Percentiles rank a stretch among this genome's conserved stretches.
Evolutionary conservation across 1,140 invertebrate genomes (phyloP).

Genomic region (Dendrolimus punctatus): DNA sequence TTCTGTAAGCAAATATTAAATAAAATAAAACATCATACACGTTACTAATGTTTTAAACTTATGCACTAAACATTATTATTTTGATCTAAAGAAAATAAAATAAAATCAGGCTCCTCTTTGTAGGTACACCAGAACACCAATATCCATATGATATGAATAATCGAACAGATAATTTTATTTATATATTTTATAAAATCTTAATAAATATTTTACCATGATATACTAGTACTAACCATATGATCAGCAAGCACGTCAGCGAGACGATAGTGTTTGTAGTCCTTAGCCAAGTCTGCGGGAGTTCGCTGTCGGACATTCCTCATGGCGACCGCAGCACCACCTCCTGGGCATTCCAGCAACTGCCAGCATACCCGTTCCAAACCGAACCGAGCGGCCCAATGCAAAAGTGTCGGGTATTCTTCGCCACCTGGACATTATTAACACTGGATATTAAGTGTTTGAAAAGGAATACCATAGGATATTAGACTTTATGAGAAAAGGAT

Average conservation of each 20-base stretch:
- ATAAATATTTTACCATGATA: background rate
- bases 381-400: slow-evolving; percentile 91
- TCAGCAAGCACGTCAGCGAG: slow-evolving; percentile 82
- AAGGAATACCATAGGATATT: too few species aligned
- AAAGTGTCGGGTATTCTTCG: slow-evolving; percentile 88
- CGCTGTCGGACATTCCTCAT: slow-evolving; percentile 83
- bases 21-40: too few species aligned
- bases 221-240: slow-evolving; percentile 77
- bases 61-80: too few species aligned
- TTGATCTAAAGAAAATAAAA: too few species aligned
- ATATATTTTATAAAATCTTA: too few species aligned
- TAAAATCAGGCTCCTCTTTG: too few species aligned
- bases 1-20: slow-evolving; percentile 60
- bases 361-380: slow-evolving; percentile 87
- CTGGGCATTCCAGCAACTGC: slow-evolving; percentile 87
- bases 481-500: too few species aligned
- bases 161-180: too few species aligned
- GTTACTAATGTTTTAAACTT: too few species aligned
- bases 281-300: slow-evolving; percentile 85
- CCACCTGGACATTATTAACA: slow-evolving; percentile 66
- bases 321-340: slow-evolving; percentile 84
- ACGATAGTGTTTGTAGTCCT: slow-evolving; percentile 79
- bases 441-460: too few species aligned
- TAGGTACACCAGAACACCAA: too few species aligned
- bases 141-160: too few species aligned